phyloP scores from a whole-genome alignment of 2,888 invertebrate genomes.

The Lasioglossum zephyrum region DNA sequence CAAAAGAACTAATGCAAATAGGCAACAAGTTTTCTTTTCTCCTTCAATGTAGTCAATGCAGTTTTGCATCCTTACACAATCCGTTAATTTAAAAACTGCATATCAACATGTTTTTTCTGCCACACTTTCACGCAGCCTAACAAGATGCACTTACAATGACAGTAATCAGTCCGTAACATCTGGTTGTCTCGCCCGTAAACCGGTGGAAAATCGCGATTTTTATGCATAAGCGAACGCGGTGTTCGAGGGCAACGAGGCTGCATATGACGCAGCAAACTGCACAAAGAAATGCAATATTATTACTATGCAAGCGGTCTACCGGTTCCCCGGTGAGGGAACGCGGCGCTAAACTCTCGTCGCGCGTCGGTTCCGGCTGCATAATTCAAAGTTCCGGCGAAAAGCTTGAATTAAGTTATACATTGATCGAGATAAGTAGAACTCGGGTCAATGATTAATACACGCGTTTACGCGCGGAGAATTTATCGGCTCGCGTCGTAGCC shows the following conservation, averaged over 20 bases:
- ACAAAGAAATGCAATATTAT: background rate
- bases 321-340: background rate
- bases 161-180: background rate
- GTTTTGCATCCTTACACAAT: background rate
- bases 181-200: background rate
- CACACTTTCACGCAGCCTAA: background rate
- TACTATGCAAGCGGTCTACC: constrained; percentile 25
- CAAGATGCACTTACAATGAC: background rate
- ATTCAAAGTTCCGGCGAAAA: constrained; percentile 43
- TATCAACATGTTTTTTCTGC: background rate
- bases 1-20: background rate
- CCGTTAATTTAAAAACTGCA: background rate
- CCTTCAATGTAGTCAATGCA: background rate
- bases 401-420: constrained; percentile 63
- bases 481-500: constrained; percentile 65
- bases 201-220: background rate
- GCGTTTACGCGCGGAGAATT: constrained; percentile 62
- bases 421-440: constrained; percentile 63
- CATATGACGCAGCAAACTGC: background rate
- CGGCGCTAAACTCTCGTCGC: background rate
- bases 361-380: constrained; percentile 37
- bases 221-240: background rate
- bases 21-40: background rate
- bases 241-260: background rate
- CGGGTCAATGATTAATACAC: constrained; percentile 64